A percentile compares a stretch with the other conserved stretches of the same genome.
These are phyloP conservation scores for Nerophis lumbriciformis DNA, from an alignment of 2,113 vertebrate genomes.

Conservation along the genomic window DNA sequence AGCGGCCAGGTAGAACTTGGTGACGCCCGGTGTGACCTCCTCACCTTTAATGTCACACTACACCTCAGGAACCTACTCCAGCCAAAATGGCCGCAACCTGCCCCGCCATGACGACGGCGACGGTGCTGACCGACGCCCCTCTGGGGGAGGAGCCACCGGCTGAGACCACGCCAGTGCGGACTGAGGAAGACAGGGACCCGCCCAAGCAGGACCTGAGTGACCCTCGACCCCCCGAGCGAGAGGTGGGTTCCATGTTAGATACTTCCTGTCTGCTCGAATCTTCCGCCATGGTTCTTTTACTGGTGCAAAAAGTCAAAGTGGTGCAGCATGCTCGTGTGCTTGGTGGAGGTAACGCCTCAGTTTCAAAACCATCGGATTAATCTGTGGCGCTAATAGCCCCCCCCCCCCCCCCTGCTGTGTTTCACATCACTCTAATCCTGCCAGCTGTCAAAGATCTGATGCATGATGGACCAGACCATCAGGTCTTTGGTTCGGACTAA, in stretches of 20 bases:
- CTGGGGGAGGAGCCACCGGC: slow-evolving; percentile 45
- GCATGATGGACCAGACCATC: slow-evolving; percentile 20
- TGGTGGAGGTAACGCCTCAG: too few relatives aligned
- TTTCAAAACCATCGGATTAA: too few relatives aligned
- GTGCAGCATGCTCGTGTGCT: too few relatives aligned
- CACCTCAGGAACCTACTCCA: slow-evolving; percentile 59
- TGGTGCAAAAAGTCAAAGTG: background rate
- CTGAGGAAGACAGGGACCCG: slow-evolving; percentile 22
- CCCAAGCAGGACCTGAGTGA: slow-evolving; percentile 44
- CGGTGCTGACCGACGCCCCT: slow-evolving; percentile 2
- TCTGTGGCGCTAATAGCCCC: background rate
- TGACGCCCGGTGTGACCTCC: background rate
- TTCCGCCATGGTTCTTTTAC: background rate
- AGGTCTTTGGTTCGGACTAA: too few relatives aligned
- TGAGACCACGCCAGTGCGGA: slow-evolving; percentile 36
- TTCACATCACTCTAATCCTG: slow-evolving; percentile 39
- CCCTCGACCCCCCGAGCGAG: slow-evolving; percentile 31
- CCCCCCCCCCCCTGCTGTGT: slow-evolving; percentile 35
- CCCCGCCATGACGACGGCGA: slow-evolving; percentile 3
- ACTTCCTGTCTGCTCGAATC: slow-evolving; percentile 7
- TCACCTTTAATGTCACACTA: background rate
- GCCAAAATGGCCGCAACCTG: slow-evolving; percentile 61
- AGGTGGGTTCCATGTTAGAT: slow-evolving; percentile 37
- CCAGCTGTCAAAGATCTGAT: slow-evolving; percentile 23
- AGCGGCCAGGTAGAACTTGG: slow-evolving; percentile 46